These are phyloP conservation scores for Sebastolobus alascanus DNA, from an alignment of 2,797 vertebrate genomes.

Conservation along the genomic window DNA sequence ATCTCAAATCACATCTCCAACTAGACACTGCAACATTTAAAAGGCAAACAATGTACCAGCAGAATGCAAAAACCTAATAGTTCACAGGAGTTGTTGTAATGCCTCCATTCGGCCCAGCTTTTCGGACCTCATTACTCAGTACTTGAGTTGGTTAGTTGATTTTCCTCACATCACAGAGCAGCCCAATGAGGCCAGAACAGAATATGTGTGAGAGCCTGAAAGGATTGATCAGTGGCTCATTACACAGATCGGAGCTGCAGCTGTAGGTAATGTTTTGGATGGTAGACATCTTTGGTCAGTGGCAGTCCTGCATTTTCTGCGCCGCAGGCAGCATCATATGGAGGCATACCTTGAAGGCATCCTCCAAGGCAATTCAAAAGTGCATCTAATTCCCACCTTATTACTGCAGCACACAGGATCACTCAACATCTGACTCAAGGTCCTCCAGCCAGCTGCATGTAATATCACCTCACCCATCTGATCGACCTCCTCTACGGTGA, in stretches of 20 bases:
- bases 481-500: constrained; percentile 13
- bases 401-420: constrained; percentile 46
- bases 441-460: constrained; percentile 32
- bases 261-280: constrained; percentile 30
- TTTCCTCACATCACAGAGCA: constrained; percentile 47
- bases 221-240: constrained; percentile 61
- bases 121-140: constrained; percentile 58
- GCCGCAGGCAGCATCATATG: constrained; percentile 29
- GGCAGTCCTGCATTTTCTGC: constrained; percentile 20
- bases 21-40: constrained; percentile 14
- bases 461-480: constrained; percentile 19
- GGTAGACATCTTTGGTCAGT: constrained; percentile 13
- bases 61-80: constrained; percentile 32
- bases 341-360: constrained; percentile 54
- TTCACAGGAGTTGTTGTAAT: constrained; percentile 19
- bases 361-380: constrained; percentile 51
- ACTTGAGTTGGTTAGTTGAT: constrained; percentile 58
- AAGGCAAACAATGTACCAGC: constrained; percentile 34
- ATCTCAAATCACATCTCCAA: constrained; percentile 36
- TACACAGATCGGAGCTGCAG: constrained; percentile 33
- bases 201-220: constrained; percentile 28
- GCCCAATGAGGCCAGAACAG: constrained; percentile 17
- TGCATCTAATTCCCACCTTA: constrained; percentile 55
- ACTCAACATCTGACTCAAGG: constrained; percentile 38
- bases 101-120: constrained; percentile 21